A percentile compares a stretch with the other conserved stretches of the same genome.
Conservation (phyloP, 2,888 invertebrate species). For the Cerastis rubricosa region DNA sequence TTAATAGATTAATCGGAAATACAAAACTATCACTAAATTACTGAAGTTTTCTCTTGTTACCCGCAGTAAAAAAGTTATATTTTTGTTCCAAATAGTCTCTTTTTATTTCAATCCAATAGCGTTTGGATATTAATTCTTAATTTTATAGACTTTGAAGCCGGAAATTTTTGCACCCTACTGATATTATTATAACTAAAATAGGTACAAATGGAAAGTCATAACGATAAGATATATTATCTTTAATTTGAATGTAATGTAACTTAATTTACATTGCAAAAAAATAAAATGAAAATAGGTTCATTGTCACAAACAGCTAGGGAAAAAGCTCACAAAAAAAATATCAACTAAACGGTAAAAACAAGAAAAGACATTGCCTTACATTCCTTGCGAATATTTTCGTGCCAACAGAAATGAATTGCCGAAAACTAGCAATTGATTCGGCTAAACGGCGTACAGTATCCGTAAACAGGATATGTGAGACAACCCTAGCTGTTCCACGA, state of each 20-base stretch:
- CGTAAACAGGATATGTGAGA: conserved; percentile 56
- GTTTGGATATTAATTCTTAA: no score
- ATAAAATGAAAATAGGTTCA: background rate
- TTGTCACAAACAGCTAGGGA: background rate
- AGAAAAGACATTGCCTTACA: conserved; percentile 17
- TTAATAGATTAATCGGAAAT: no score
- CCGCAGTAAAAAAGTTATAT: no score
- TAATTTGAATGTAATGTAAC: background rate
- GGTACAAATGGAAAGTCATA: background rate
- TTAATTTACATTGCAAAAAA: background rate
- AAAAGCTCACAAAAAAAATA: background rate
- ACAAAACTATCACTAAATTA: no score
- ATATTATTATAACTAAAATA: no score
- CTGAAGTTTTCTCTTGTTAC: no score
- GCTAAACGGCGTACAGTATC: conserved; percentile 48
- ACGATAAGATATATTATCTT: background rate
- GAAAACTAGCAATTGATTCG: conserved; percentile 49
- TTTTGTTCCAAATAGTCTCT: no score
- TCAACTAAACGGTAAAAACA: conserved; percentile 20
- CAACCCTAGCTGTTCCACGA: conserved; percentile 62
- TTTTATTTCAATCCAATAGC: no score
- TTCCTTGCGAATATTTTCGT: conserved; percentile 28
- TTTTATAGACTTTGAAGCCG: no score
- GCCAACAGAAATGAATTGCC: conserved; percentile 35
- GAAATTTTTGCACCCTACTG: no score